These are phyloP conservation scores for Cotesia typhae DNA, from an alignment of 1,140 invertebrate genomes.

Conservation along the genomic window DNA sequence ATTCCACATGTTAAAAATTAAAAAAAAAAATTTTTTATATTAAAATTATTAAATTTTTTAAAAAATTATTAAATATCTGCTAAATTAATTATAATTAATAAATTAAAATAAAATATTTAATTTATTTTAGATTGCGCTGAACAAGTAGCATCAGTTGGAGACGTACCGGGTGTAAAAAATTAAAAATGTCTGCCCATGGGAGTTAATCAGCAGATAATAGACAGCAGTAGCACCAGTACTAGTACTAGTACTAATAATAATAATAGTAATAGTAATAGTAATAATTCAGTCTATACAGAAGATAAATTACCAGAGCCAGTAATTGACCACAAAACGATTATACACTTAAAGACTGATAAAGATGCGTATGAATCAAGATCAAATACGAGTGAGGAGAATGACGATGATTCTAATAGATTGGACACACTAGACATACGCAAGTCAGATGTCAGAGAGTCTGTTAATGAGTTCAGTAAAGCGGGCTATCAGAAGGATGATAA, in stretches of 20 bases:
- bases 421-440: conserved; percentile 35
- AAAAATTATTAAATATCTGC: neutral
- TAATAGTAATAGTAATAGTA: too few species aligned
- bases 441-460: conserved; percentile 43
- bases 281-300: neutral
- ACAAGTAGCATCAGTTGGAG: conserved; percentile 51
- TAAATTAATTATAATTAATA: neutral
- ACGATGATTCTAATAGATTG: too few species aligned
- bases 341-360: neutral
- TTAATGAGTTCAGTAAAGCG: conserved; percentile 52
- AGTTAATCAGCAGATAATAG: neutral
- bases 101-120: conserved; percentile 8
- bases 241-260: too few species aligned
- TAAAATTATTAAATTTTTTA: too few species aligned
- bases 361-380: neutral
- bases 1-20: too few species aligned
- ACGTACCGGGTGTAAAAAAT: conserved; percentile 5
- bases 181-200: neutral
- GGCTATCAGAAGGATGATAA: conserved; percentile 44
- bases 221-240: neutral
- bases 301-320: neutral
- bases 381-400: neutral
- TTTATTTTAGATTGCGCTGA: conserved; percentile 56
- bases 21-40: too few species aligned
- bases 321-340: neutral